Evolutionary conservation across 2,113 vertebrate species (phyloP).

Genomic region (Delphinus delphis): DNA sequence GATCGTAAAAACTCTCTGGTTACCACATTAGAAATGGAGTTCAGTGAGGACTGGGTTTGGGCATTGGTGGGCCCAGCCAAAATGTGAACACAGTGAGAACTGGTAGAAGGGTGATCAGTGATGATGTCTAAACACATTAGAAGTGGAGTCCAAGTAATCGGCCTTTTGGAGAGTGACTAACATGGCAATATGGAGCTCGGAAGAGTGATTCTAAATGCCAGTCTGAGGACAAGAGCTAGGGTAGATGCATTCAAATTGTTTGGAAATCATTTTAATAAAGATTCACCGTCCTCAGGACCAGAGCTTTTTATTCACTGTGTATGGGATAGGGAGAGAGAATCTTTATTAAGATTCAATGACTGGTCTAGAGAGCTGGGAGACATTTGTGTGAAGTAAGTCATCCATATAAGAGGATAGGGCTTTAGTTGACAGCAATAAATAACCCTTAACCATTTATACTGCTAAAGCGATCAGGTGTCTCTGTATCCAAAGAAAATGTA

Average conservation of each 20-base stretch:
- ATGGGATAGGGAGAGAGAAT: neutral
- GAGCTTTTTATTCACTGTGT: neutral
- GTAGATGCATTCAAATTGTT: neutral
- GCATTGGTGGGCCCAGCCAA: neutral
- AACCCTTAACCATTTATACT: neutral
- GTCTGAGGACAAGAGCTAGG: neutral
- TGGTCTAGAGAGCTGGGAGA: neutral
- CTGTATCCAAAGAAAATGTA: neutral
- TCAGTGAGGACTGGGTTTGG: neutral
- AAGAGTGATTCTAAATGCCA: neutral
- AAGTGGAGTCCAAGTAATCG: neutral
- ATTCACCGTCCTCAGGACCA: neutral
- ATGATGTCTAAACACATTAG: neutral
- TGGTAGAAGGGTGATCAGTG: neutral
- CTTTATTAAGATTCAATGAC: neutral
- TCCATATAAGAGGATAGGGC: neutral
- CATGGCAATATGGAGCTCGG: neutral
- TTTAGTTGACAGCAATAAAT: neutral
- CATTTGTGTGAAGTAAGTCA: neutral
- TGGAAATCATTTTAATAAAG: neutral
- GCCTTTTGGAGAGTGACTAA: neutral
- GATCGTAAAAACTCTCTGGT: neutral
- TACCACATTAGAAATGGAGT: neutral
- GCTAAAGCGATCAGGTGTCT: neutral
- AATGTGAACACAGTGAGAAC: neutral